Conservation (phyloP, 2,888 invertebrate species). For the Scaptodrosophila latifasciaeformis region DNA sequence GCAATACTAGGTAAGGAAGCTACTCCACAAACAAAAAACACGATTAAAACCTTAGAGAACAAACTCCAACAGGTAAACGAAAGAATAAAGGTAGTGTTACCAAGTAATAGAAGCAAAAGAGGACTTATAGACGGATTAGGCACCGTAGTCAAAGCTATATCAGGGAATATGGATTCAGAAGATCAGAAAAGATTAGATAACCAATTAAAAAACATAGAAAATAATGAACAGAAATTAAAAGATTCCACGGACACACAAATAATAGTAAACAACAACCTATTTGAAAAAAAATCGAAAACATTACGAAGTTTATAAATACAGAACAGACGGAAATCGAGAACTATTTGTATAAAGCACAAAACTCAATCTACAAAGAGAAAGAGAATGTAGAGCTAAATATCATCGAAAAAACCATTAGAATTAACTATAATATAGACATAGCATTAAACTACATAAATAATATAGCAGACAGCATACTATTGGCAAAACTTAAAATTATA, state of each 20-base stretch:
- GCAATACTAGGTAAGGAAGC: background rate
- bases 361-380: slow-evolving; percentile 9
- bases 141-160: slow-evolving; percentile 23
- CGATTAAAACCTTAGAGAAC: background rate
- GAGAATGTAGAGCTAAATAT: slow-evolving; percentile 10
- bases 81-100: background rate
- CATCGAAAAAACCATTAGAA: slow-evolving; percentile 11
- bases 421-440: slow-evolving; percentile 28
- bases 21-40: background rate
- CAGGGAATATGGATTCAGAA: slow-evolving; percentile 29
- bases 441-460: slow-evolving; percentile 14
- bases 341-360: slow-evolving; percentile 16
- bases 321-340: slow-evolving; percentile 23
- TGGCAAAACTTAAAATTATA: slow-evolving; percentile 28
- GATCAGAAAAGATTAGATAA: slow-evolving; percentile 16
- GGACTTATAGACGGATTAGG: slow-evolving; percentile 26
- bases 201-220: slow-evolving; percentile 10
- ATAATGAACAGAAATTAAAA: slow-evolving; percentile 1
- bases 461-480: slow-evolving; percentile 29
- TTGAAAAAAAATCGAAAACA: slow-evolving; percentile 23
- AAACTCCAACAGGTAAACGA: background rate
- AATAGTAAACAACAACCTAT: slow-evolving; percentile 15
- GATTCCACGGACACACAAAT: slow-evolving; percentile 9
- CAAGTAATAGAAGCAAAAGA: slow-evolving; percentile 15
- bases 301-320: slow-evolving; percentile 29